Evolutionary conservation across 2,888 invertebrate genomes (phyloP).

Genomic region (Holacanthella duospinosa): DNA sequence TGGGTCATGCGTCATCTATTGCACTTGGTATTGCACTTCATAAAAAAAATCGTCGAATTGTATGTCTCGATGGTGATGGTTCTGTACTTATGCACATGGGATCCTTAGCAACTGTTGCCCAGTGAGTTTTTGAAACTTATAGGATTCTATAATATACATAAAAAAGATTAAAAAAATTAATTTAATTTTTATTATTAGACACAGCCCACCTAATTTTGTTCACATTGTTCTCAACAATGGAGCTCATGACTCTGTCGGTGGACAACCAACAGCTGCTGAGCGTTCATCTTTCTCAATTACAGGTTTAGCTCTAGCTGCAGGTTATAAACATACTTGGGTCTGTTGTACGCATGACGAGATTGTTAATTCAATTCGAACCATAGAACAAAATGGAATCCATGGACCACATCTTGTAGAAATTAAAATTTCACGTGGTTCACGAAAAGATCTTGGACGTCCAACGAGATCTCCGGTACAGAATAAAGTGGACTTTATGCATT

Average conservation of each 20-base stretch:
- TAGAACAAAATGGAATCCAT: conserved; percentile 19
- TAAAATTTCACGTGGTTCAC: conserved; percentile 40
- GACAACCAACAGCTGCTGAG: conserved; percentile 41
- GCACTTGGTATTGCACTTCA: conserved; percentile 43
- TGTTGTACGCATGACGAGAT: conserved; percentile 41
- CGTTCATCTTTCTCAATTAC: conserved; percentile 28
- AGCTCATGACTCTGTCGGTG: conserved; percentile 45
- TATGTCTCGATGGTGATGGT: conserved; percentile 44
- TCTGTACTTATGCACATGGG: conserved; percentile 45
- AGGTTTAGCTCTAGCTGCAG: conserved; percentile 25
- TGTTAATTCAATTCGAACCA: conserved; percentile 35
- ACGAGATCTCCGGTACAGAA: conserved; percentile 43
- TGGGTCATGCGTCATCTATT: conserved; percentile 44
- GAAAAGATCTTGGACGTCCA: conserved; percentile 43
- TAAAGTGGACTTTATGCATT: conserved; percentile 44
- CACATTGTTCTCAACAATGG: conserved; percentile 45
- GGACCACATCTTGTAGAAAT: conserved; percentile 43
- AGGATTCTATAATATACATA: neutral
- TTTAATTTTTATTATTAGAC: conserved; percentile 11
- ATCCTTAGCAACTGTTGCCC: conserved; percentile 42
- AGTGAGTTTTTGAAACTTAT: too few relatives aligned
- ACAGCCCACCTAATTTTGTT: conserved; percentile 40
- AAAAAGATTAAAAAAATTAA: neutral
- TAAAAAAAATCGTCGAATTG: conserved; percentile 41
- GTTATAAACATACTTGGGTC: conserved; percentile 34